These are phyloP conservation scores for Cotesia glomerata DNA, from an alignment of 1,140 invertebrate species.

Conservation along the genomic window DNA sequence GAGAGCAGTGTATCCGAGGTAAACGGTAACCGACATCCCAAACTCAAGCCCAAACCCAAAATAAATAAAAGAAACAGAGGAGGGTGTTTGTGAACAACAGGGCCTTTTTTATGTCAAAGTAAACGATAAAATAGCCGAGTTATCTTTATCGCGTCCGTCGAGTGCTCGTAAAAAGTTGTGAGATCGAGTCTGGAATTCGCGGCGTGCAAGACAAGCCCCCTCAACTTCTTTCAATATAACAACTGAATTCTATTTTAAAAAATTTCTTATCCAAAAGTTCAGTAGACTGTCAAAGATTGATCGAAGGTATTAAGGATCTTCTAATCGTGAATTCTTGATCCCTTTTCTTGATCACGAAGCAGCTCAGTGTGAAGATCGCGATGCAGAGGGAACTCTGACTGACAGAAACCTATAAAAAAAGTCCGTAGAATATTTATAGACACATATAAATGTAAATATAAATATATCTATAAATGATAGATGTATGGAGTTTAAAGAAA, in stretches of 20 bases:
- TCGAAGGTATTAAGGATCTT: neutral
- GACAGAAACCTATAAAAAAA: neutral
- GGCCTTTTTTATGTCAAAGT: too few species aligned
- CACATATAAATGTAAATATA: too few species aligned
- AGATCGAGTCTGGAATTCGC: neutral
- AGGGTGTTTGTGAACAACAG: neutral
- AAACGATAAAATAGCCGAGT: neutral
- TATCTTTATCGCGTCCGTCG: neutral
- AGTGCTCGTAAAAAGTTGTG: constrained; percentile 8
- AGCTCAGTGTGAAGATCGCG: neutral
- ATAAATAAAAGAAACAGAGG: neutral
- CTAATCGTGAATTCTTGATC: too few species aligned
- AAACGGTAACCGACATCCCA: too few species aligned
- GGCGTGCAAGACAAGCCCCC: neutral
- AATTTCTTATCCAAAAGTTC: too few species aligned
- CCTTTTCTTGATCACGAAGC: neutral
- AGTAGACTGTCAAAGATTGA: too few species aligned
- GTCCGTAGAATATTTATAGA: neutral
- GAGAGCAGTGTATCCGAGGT: too few species aligned
- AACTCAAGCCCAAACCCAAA: too few species aligned
- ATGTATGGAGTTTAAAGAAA: neutral
- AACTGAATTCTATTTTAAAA: too few species aligned
- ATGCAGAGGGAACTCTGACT: neutral
- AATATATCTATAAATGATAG: neutral
- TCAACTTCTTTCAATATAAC: too few species aligned